Base-by-base conservation (phyloP, 1,140 invertebrate species). In the Nephila pilipes region DNA sequence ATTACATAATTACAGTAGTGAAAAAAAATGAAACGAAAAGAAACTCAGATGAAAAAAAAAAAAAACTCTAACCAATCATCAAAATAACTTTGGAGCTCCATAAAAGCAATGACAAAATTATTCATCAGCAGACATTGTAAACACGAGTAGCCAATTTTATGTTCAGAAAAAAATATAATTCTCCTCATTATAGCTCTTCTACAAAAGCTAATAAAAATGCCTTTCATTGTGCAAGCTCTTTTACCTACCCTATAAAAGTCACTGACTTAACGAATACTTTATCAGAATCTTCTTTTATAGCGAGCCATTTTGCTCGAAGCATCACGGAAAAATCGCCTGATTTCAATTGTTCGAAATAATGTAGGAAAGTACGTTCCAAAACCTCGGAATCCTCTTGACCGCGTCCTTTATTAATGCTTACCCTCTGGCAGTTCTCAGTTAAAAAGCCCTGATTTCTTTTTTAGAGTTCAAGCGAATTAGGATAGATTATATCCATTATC, bases 121-220 rank as follows among this genome's bases (percentile, higher is more conserved):
- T 75, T 75, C 29, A 36, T 16, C 69, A 20, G 29, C 25, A 18
- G 25, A 32, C 14, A 32, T 32, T 32, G 65, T 6, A 32, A 75
- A 75, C 69, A 75, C 29, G 29, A 75, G 69, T 36, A 75, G 16
- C 18, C 29, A 32, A 18, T 36, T 75, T 20, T 20, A 32, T 32
- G 16, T 36, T 18, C 69, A 8, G 14, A 6, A 69, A 14, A 32
- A 29, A 32, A 85, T 60, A 58, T 57, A 85, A 57, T 58, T 85
- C 55, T 85, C 16, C 83, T 85, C 83, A 85, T 85, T 85, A 60
- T 8, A 3, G 16, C 83, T 58, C 29, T 5, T 58, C 46, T 63
- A 63, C 25, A 85, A 85, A 85, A 85, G 83, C 18, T 29, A 60
- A 85, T 85, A 63, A 85, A 65, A 85, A 36, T 22, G 12, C 55